phyloP scores from a whole-genome alignment of 2,888 invertebrate species.

The Arrhopalites spinosus region DNA sequence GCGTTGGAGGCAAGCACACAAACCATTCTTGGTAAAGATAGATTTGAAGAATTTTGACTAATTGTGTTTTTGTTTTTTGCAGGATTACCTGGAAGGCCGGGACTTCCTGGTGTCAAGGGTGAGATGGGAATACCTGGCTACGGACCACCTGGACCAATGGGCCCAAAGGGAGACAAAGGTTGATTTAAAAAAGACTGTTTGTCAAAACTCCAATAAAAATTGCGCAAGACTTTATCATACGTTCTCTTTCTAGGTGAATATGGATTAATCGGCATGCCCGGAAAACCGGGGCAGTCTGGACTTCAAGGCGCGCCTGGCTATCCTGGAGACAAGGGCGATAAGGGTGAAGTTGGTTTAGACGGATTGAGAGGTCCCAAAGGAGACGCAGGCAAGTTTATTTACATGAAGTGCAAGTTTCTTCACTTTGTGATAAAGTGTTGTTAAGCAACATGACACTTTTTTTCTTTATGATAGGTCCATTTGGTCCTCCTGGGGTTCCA shows the following conservation, averaged over 20 bases:
- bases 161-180: constrained; percentile 60
- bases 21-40: background rate
- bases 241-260: too few relatives aligned
- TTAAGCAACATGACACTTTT: too few relatives aligned
- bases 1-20: constrained; percentile 58
- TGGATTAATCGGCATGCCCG: constrained; percentile 53
- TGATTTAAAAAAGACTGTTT: too few relatives aligned
- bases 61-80: constrained; percentile 68
- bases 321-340: constrained; percentile 72
- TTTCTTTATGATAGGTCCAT: too few relatives aligned
- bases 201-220: too few relatives aligned
- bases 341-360: constrained; percentile 67
- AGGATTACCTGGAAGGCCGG: constrained; percentile 63
- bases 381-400: too few relatives aligned
- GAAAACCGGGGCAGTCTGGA: constrained; percentile 47
- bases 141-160: constrained; percentile 69
- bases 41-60: background rate
- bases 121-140: constrained; percentile 72
- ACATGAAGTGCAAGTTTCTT: too few relatives aligned
- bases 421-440: too few relatives aligned
- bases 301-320: constrained; percentile 69
- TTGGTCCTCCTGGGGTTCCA: constrained; percentile 66
- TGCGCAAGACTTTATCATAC: too few relatives aligned
- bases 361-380: constrained; percentile 66
- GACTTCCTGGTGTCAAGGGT: constrained; percentile 64